phyloP scores from a whole-genome alignment of 2,113 vertebrate species.

The Mormyrus lacerda region DNA sequence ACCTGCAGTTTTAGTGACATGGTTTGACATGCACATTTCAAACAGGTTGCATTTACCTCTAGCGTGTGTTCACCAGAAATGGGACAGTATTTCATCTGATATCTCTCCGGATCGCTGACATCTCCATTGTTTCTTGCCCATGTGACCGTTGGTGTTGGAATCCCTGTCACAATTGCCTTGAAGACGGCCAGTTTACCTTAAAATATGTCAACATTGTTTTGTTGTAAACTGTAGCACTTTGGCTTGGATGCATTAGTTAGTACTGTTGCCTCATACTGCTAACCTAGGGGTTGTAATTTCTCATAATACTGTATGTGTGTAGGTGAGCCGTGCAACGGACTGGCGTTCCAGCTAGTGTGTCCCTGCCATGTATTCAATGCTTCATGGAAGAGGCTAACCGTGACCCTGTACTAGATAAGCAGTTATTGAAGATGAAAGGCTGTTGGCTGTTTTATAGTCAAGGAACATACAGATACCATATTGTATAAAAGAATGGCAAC shows the following conservation, averaged over 20 bases:
- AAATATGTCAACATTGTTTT: not conserved
- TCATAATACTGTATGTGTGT: not conserved
- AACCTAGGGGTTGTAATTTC: not conserved
- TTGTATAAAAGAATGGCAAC: not conserved
- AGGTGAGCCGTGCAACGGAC: not conserved
- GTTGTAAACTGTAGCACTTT: not conserved
- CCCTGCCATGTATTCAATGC: not conserved
- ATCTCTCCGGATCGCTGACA: constrained; percentile 60
- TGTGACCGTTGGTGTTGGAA: constrained; percentile 65
- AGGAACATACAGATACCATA: not conserved
- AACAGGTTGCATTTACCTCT: constrained; percentile 55
- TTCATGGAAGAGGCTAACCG: too few relatives aligned
- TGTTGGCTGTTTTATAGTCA: not conserved
- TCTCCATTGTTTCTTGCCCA: constrained; percentile 60
- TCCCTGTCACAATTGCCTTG: constrained; percentile 64
- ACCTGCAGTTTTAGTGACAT: not conserved
- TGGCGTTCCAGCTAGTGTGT: not conserved
- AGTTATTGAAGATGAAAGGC: not conserved
- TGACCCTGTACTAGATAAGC: not conserved
- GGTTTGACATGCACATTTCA: not conserved
- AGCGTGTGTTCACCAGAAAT: constrained; percentile 61
- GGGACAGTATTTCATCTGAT: constrained; percentile 47
- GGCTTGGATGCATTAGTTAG: not conserved
- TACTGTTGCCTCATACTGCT: not conserved
- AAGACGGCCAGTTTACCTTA: constrained; percentile 71